These are phyloP conservation scores for Embidobia sp. DNA, from an alignment of 2,888 invertebrate species.

Conservation along the genomic window DNA sequence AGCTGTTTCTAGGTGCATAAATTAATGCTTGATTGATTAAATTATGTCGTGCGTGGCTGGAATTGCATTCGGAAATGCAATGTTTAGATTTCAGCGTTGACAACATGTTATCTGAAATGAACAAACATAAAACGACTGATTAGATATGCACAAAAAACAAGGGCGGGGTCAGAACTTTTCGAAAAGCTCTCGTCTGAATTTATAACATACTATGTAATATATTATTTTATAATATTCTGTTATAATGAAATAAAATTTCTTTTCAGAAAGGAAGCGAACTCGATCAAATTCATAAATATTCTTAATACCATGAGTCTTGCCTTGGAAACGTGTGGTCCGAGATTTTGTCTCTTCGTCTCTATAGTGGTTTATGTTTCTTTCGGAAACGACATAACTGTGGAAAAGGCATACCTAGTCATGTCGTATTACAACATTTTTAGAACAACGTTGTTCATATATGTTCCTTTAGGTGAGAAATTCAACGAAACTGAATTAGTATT, in stretches of 20 bases:
- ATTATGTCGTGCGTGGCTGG: neutral
- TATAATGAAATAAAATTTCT: conserved; percentile 62
- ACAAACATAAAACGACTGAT: neutral
- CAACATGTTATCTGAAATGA: conserved; percentile 5
- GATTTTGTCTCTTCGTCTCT: conserved; percentile 88
- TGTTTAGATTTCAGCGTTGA: neutral
- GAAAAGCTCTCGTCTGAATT: no score
- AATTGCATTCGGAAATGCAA: neutral
- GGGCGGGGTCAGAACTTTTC: no score
- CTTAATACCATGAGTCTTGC: conserved; percentile 83
- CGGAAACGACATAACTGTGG: conserved; percentile 86
- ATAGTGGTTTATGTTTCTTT: conserved; percentile 85
- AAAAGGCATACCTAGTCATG: conserved; percentile 88
- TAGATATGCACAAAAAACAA: no score
- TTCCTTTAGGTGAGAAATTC: conserved; percentile 81
- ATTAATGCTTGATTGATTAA: neutral
- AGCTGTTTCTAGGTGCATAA: neutral
- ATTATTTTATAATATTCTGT: no score
- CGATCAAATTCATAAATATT: conserved; percentile 82
- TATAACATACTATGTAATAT: conserved; percentile 82
- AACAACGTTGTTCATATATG: conserved; percentile 88
- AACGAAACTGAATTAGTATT: no score
- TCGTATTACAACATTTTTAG: conserved; percentile 89
- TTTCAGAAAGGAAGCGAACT: conserved; percentile 81
- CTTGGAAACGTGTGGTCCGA: conserved; percentile 87